Evolutionary conservation across 2,113 vertebrate species (phyloP).

Genomic region (Salvator merianae): DNA sequence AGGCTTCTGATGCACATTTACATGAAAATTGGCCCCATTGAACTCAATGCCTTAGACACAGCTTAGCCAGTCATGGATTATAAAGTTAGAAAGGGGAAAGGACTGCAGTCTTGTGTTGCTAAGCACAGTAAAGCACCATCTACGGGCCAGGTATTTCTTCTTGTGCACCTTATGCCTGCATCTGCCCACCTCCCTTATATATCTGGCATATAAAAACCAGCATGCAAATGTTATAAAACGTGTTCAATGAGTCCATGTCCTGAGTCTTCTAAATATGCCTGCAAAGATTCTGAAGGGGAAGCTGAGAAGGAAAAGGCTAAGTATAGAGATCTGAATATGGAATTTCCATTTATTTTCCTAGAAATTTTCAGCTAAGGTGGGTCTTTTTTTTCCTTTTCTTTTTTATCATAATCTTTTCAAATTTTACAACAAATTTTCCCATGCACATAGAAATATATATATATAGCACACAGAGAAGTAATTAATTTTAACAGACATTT

Average conservation of each 20-base stretch:
- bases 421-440: conserved; percentile 2
- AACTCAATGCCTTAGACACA: too few relatives aligned
- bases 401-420: neutral
- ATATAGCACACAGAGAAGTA: neutral
- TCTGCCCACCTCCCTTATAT: too few relatives aligned
- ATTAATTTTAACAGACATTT: neutral
- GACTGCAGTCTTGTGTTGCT: too few relatives aligned
- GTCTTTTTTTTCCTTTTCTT: neutral
- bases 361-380: neutral
- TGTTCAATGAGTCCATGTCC: neutral
- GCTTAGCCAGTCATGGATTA: too few relatives aligned
- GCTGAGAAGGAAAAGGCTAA: neutral
- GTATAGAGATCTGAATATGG: neutral
- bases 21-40: too few relatives aligned
- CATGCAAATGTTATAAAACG: neutral
- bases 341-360: neutral
- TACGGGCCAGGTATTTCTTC: too few relatives aligned
- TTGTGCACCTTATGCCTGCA: too few relatives aligned
- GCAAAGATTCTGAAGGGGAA: neutral
- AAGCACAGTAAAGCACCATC: too few relatives aligned
- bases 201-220: too few relatives aligned
- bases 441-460: neutral
- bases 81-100: too few relatives aligned
- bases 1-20: too few relatives aligned
- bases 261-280: neutral